Evolutionary conservation across 2,888 invertebrate genomes (phyloP).

Genomic region (Aspidapion aeneum): DNA sequence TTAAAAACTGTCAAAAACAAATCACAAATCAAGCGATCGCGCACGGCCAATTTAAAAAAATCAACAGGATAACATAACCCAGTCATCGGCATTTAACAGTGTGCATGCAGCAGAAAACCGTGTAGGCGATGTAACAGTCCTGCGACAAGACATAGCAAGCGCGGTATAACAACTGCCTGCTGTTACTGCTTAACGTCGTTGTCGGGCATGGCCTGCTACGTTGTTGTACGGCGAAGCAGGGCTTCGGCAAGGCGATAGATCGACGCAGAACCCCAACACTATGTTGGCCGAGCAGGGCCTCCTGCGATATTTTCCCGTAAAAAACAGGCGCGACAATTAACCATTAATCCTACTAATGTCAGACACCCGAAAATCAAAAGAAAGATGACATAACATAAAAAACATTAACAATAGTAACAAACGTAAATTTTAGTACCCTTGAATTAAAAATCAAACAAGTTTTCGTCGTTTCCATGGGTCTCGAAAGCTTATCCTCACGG

Average conservation of each 20-base stretch:
- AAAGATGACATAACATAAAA: too few relatives aligned
- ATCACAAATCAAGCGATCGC: not conserved
- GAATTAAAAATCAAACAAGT: too few relatives aligned
- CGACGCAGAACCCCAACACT: not conserved
- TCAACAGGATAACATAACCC: not conserved
- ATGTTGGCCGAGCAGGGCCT: too few relatives aligned
- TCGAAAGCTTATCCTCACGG: too few relatives aligned
- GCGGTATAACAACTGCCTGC: too few relatives aligned
- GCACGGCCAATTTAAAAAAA: not conserved
- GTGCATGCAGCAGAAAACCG: too few relatives aligned
- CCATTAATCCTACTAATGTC: too few relatives aligned
- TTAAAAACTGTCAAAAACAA: not conserved
- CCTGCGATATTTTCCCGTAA: not conserved
- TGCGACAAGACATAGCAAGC: not conserved
- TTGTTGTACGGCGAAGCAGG: not conserved
- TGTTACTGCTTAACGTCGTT: not conserved
- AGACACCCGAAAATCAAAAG: too few relatives aligned
- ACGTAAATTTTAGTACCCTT: too few relatives aligned
- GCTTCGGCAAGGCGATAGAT: not conserved
- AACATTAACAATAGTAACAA: too few relatives aligned
- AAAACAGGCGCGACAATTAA: not conserved
- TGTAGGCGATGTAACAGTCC: not conserved
- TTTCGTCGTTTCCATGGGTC: too few relatives aligned
- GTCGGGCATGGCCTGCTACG: not conserved
- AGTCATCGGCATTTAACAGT: not conserved